phyloP scores from a whole-genome alignment of 2,797 vertebrate genomes.

The Monodelphis domestica region DNA sequence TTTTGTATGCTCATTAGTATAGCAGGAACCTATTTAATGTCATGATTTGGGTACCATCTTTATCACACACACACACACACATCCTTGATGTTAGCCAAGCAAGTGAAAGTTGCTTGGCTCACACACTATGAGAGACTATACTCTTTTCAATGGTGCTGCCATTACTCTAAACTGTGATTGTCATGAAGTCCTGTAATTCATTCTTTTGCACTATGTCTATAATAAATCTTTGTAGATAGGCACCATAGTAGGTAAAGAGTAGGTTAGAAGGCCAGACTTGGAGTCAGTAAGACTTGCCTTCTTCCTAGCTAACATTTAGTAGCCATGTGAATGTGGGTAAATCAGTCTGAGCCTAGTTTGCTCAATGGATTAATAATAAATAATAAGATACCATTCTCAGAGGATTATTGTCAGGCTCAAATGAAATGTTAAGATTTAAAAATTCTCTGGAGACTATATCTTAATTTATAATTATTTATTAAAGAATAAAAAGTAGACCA shows the following conservation, averaged over 20 bases:
- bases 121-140: slow-evolving; percentile 28
- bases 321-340: not conserved
- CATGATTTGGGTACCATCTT: slow-evolving; percentile 55
- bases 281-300: not conserved
- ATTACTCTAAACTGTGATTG: slow-evolving; percentile 25
- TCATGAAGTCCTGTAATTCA: not conserved
- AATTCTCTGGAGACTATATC: no score
- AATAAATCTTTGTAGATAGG: slow-evolving; percentile 1
- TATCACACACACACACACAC: slow-evolving; percentile 63
- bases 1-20: slow-evolving; percentile 67
- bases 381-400: not conserved
- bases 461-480: no score
- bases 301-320: slow-evolving; percentile 2
- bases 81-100: slow-evolving; percentile 26
- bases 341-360: not conserved
- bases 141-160: not conserved
- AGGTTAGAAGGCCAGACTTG: not conserved
- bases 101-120: slow-evolving; percentile 65
- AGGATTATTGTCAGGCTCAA: not conserved
- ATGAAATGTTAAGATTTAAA: no score
- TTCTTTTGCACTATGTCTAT: slow-evolving; percentile 39
- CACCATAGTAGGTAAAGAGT: not conserved
- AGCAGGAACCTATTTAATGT: slow-evolving; percentile 59
- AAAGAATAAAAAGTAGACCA: no score
- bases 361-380: no score